Evolutionary conservation across 2,797 vertebrate species (phyloP).

Genomic region (Mycteria americana): DNA sequence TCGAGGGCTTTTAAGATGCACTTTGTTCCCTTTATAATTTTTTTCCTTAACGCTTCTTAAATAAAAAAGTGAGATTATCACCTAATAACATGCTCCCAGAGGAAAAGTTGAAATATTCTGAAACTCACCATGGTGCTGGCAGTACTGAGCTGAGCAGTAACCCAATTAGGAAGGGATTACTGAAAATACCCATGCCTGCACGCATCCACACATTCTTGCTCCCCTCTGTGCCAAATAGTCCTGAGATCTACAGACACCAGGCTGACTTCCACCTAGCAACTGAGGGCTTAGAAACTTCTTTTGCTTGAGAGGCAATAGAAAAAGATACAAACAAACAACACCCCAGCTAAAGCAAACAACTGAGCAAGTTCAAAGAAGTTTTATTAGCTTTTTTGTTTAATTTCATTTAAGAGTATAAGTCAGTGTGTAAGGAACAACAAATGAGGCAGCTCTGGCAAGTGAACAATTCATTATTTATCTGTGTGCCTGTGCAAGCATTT

Average conservation of each 20-base stretch:
- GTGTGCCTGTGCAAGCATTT: background rate
- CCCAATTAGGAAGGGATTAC: conserved; percentile 23
- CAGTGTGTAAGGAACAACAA: background rate
- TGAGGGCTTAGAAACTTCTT: background rate
- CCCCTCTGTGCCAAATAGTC: background rate
- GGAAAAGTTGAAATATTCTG: background rate
- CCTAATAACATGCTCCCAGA: background rate
- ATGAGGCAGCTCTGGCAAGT: background rate
- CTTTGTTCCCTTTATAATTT: background rate
- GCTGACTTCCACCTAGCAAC: background rate
- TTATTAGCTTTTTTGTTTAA: background rate
- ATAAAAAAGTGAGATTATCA: background rate
- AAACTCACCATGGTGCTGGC: background rate
- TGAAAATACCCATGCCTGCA: background rate
- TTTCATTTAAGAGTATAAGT: background rate
- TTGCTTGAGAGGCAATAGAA: background rate
- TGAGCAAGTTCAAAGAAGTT: background rate
- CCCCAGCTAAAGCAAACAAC: background rate
- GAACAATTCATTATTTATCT: background rate
- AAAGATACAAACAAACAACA: background rate
- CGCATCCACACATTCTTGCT: background rate
- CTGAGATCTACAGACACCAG: background rate
- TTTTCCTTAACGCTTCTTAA: background rate
- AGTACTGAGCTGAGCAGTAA: background rate
- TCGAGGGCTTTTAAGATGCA: background rate